Conservation (phyloP, 37 sponge, comb jelly and placozoan species). For the Crambe crambe region DNA sequence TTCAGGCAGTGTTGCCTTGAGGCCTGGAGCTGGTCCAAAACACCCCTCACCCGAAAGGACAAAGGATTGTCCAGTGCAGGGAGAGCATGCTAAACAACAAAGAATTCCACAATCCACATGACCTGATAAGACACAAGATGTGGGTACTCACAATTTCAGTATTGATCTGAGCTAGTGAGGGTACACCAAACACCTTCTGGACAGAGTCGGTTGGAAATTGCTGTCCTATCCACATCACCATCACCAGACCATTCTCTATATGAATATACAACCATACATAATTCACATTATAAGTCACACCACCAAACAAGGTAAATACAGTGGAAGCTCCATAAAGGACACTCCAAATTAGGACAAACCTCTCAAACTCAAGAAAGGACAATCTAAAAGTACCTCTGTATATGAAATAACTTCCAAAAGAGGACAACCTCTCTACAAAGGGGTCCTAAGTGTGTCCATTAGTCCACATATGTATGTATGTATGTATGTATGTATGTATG, state of each 20-base stretch:
- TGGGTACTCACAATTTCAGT: slow-evolving; percentile 47
- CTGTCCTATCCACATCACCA: slow-evolving; percentile 92
- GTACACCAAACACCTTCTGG: slow-evolving; percentile 69
- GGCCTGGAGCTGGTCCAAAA: slow-evolving; percentile 48
- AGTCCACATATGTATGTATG: neutral
- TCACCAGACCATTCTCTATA: slow-evolving; percentile 86
- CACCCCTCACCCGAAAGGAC: slow-evolving; percentile 68
- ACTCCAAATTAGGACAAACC: too few species aligned
- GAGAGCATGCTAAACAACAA: slow-evolving; percentile 41
- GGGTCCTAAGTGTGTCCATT: too few species aligned
- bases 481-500: neutral
- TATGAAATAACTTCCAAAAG: too few species aligned
- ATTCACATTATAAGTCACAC: too few species aligned
- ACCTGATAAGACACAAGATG: too few species aligned
- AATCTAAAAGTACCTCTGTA: too few species aligned
- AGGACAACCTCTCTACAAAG: too few species aligned
- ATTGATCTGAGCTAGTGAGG: slow-evolving; percentile 62
- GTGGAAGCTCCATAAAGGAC: too few species aligned
- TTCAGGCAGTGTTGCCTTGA: slow-evolving; percentile 51
- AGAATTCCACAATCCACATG: neutral
- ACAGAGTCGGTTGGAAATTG: slow-evolving; percentile 60
- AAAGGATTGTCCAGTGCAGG: slow-evolving; percentile 83
- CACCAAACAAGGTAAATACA: too few species aligned
- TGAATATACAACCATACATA: too few species aligned
- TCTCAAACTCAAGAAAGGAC: too few species aligned